A percentile compares a stretch with the other conserved stretches of the same genome.
Conservation (phyloP, 2,113 vertebrate genomes). For the Raja brachyura region DNA sequence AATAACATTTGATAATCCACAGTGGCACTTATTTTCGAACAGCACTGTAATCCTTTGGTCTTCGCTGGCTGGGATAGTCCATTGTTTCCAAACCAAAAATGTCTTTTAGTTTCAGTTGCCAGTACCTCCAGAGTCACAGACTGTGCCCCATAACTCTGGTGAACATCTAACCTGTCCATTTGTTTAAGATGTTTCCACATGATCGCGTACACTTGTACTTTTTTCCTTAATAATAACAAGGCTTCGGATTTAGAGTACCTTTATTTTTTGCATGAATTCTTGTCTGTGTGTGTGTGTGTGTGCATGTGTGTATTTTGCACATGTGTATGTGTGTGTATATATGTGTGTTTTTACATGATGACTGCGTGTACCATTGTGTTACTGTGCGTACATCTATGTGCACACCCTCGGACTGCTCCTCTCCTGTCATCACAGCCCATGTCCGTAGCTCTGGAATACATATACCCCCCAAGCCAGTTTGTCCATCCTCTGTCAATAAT, state of each 20-base stretch:
- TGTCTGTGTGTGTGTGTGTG: neutral
- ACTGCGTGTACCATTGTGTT: too few species aligned
- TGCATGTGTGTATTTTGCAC: too few species aligned
- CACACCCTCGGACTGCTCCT: neutral
- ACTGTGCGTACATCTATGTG: neutral
- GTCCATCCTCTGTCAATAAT: neutral
- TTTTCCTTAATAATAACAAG: neutral
- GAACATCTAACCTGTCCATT: neutral
- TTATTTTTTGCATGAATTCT: neutral
- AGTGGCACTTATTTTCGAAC: constrained; percentile 32
- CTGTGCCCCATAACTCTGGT: constrained; percentile 11
- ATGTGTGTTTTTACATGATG: too few species aligned
- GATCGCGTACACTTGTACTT: neutral
- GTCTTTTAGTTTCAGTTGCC: neutral
- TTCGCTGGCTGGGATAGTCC: constrained; percentile 32
- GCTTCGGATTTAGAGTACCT: constrained; percentile 15
- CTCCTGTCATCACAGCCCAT: neutral
- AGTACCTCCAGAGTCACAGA: neutral
- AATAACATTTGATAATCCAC: constrained; percentile 23
- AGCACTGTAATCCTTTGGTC: constrained; percentile 38
- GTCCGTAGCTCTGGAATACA: constrained; percentile 9
- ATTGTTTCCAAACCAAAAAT: constrained; percentile 24
- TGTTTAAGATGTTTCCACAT: neutral
- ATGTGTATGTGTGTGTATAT: too few species aligned
- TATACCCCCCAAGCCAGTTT: neutral